Percentiles rank a stretch among this genome's conserved stretches.
Conservation (phyloP, 2,797 vertebrate genomes). For the Lepilemur septentrionalis region DNA sequence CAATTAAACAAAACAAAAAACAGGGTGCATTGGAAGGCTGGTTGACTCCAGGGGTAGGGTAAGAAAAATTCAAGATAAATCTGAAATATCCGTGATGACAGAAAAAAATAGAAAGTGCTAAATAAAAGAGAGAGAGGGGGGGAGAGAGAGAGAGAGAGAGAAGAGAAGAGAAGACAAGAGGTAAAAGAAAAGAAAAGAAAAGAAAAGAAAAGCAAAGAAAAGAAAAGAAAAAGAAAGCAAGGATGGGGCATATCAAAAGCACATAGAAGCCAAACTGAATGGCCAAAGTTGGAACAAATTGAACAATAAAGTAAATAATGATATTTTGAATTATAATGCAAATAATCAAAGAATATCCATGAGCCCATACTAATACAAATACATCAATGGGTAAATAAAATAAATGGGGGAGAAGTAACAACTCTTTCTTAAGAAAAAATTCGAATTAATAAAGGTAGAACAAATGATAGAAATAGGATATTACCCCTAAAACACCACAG, state of each 20-base stretch:
- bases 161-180: not conserved
- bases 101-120: not conserved
- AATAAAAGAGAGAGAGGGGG: not conserved
- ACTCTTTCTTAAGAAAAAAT: not conserved
- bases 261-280: not conserved
- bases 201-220: no score
- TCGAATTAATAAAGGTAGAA: not conserved
- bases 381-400: not conserved
- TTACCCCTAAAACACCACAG: not conserved
- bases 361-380: not conserved
- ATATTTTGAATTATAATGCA: not conserved
- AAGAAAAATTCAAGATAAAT: not conserved
- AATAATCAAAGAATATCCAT: not conserved
- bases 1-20: not conserved
- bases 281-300: not conserved
- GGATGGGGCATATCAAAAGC: not conserved
- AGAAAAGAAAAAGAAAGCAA: not conserved
- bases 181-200: no score
- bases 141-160: not conserved
- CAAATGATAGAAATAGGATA: not conserved
- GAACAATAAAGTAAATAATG: not conserved
- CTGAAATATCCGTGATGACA: not conserved
- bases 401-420: not conserved
- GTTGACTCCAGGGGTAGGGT: not conserved
- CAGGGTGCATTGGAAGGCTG: not conserved